Conservation (phyloP, 2,113 vertebrate genomes). For the Elaphurus davidianus region DNA sequence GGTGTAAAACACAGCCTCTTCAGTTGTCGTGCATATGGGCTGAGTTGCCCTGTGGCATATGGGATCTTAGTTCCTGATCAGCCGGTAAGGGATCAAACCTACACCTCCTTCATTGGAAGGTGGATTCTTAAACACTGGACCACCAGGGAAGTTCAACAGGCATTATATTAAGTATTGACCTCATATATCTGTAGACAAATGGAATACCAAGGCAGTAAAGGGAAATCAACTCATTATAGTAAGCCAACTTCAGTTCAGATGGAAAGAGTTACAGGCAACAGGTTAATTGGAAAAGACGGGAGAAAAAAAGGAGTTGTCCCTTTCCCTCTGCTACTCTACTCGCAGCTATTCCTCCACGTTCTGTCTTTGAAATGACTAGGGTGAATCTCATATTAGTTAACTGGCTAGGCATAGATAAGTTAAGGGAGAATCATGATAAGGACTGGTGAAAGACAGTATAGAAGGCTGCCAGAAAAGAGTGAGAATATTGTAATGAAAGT, state of each 20-base stretch:
- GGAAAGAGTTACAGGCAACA: not conserved
- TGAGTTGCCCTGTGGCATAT: not conserved
- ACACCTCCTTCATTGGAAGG: not conserved
- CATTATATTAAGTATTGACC: not conserved
- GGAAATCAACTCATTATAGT: not conserved
- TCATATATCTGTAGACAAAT: not conserved
- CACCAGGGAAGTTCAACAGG: not conserved
- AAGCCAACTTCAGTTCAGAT: not conserved
- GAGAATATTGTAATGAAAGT: constrained; percentile 13
- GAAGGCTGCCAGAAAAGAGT: not conserved
- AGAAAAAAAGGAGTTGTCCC: not conserved
- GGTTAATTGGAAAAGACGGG: not conserved
- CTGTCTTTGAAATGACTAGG: not conserved
- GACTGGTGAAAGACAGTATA: not conserved
- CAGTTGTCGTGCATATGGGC: not conserved
- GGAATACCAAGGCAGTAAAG: constrained; percentile 5
- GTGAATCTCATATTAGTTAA: not conserved
- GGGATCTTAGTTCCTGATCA: not conserved
- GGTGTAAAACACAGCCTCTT: not conserved
- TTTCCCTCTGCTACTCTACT: not conserved
- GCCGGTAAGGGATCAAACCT: not conserved
- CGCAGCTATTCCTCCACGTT: not conserved
- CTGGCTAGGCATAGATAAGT: not conserved
- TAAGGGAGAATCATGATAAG: not conserved
- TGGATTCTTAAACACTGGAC: not conserved